These are phyloP conservation scores for Therioaphis trifolii DNA, from an alignment of 2,888 invertebrate genomes.

Conservation along the genomic window DNA sequence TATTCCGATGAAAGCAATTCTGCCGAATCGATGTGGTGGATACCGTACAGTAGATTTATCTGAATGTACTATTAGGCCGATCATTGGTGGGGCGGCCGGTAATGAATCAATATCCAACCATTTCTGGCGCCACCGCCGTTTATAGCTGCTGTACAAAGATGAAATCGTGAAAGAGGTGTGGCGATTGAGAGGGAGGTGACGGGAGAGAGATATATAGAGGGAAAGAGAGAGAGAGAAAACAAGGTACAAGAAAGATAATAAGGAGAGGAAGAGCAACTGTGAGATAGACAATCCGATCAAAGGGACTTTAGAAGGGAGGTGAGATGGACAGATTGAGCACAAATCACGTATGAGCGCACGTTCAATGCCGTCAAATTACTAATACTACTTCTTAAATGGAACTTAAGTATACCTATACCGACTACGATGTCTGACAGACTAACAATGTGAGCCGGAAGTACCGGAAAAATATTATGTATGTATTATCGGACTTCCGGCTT, in stretches of 20 bases:
- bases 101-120: slow-evolving; percentile 55
- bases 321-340: neutral
- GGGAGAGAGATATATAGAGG: neutral
- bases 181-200: neutral
- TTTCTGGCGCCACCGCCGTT: neutral
- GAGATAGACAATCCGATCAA: no score
- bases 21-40: neutral
- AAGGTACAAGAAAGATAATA: neutral
- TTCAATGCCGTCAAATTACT: slow-evolving; percentile 1
- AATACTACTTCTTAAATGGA: neutral
- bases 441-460: no score
- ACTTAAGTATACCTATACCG: no score
- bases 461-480: no score
- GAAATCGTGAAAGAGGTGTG: neutral
- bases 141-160: neutral
- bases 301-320: no score
- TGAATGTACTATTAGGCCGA: slow-evolving; percentile 20
- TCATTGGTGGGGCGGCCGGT: slow-evolving; percentile 10
- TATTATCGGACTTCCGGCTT: no score
- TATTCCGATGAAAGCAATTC: no score
- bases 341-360: slow-evolving; percentile 20
- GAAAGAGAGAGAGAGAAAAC: neutral
- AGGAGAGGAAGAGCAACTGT: neutral
- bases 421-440: no score
- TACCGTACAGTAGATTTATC: slow-evolving; percentile 6